phyloP scores from a whole-genome alignment of 2,888 invertebrate genomes.

The Cataglyphis altisquamis region DNA sequence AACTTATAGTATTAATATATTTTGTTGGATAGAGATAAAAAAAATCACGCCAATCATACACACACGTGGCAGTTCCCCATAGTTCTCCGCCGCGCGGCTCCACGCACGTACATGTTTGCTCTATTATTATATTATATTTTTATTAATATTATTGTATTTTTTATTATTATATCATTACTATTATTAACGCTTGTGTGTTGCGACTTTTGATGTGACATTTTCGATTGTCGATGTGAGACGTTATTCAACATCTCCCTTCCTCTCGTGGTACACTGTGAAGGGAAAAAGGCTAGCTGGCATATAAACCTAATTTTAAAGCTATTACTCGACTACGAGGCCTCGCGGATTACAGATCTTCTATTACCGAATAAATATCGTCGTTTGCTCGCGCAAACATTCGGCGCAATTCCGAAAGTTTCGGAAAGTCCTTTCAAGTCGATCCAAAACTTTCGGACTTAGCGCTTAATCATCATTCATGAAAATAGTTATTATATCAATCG shows the following conservation, averaged over 20 bases:
- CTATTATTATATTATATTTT: conserved; percentile 79
- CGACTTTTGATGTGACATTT: conserved; percentile 52
- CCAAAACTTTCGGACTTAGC: conserved; percentile 57
- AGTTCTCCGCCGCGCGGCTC: conserved; percentile 68
- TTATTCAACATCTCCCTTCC: conserved; percentile 14
- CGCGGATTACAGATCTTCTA: conserved; percentile 17
- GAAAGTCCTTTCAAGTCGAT: conserved; percentile 56
- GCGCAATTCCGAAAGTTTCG: conserved; percentile 58
- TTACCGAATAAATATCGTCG: background rate
- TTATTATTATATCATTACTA: conserved; percentile 69
- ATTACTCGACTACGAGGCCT: background rate
- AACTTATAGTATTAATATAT: conserved; percentile 85
- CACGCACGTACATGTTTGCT: conserved; percentile 81
- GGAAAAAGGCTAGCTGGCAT: conserved; percentile 70
- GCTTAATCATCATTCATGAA: background rate
- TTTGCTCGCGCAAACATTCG: background rate
- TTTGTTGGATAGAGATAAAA: conserved; percentile 81
- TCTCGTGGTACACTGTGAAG: conserved; percentile 32
- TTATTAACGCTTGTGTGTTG: conserved; percentile 71
- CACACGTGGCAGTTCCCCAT: conserved; percentile 37
- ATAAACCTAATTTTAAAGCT: background rate
- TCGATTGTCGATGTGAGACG: conserved; percentile 41
- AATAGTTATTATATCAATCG: background rate
- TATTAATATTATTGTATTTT: conserved; percentile 65
- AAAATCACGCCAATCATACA: conserved; percentile 63